Base-by-base conservation (phyloP, 2,797 vertebrate genomes). In the Neosalanx taihuensis region DNA sequence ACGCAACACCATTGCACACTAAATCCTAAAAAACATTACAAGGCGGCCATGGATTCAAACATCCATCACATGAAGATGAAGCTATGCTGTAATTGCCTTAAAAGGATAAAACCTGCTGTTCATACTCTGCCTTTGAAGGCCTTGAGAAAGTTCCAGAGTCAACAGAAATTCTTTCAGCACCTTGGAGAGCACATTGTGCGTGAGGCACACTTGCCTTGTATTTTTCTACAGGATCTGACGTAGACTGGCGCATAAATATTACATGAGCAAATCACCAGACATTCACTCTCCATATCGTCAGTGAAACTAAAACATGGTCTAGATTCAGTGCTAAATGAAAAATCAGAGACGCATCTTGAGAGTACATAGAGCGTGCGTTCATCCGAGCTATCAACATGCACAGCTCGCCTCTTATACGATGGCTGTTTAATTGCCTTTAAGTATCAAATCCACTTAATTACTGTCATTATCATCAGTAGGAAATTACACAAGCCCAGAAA, bases 381-480 rank as follows among this genome's bases (percentile, higher is more conserved):
- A 51, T 18, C 49, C 49, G 35, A 9, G 35, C 35, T 37, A 37
- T 37, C 35, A 37, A 37, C 77, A 3, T 78, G 80, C 83, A 82
- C 87, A 86, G 84, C 78, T 78, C 7, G 76, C 56, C 78, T 84
- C 81, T 87, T 83, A 81, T 89, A 84, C 84, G 79, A 80, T 80
- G 66, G 3, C 81, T 87, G 90, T 88, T 90, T 88, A 90, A 91
- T 83, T 89, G 86, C 89, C 87, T 91, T 87, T 82, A 90, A 89
- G 85, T 90, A 90, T 89, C 87, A 89, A 82, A 81, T 84, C 79
- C 75, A 82, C 89, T 90, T 93, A 92, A 93, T 92, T 90, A 91
- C 89, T 82, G 83, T 90, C 88, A 92, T 92, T 92, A 92, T 89
- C 89, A 92, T 92, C 89, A 90, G 83, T 86, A 85, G 86, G 80